Evolutionary conservation across 2,888 invertebrate species (phyloP), one percentile per base, ranked within the genome.

Genomic region (Campopleginae sp.): DNA sequence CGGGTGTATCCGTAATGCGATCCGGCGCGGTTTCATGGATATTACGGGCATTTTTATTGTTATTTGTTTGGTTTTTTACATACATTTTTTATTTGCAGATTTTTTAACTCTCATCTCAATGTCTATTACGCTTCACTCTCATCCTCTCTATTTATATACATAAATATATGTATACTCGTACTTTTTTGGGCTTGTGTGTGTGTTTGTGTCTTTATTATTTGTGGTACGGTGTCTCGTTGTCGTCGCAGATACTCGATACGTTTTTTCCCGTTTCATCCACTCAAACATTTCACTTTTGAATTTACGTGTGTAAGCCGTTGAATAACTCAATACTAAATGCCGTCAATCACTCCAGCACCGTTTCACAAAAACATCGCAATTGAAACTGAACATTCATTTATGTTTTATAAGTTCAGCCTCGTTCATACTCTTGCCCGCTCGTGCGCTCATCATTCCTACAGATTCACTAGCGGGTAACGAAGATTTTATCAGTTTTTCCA

Each of bases 381-480:
- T 66, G 82, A 79, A 65, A 68, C 19, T 27, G 65, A 7, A 58
- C 48, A 79, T 19, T 48, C 38, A 61, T 58, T 2, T 14, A 65
- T 76, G 17, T 44, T 42, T 61, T 10, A 23, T 38, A 31, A 19
- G 44, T 71, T 82, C 66, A 80, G 58, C 74, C 81, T 80, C 83
- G 82, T 78, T 82, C 80, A 80, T 90, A 88, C 88, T 87, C 87
- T 89, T 88, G 71, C 75, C 82, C 66, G 88, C 88, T 89, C 90
- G 87, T 91, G 89, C 90, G 90, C 88, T 89, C 88, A 89, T 90
- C 89, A 89, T 90, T 90, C 90, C 90, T 90, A 91, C 90, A 89
- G 92, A 91, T 89, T 90, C 88, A 90, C 92, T 91, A 91, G 91
- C 92, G 91, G 90, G 90, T 80, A 80, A 86, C 27, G 42, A 27